phyloP scores from a whole-genome alignment of 2,797 vertebrate genomes.

The Rhinoraja longicauda region DNA sequence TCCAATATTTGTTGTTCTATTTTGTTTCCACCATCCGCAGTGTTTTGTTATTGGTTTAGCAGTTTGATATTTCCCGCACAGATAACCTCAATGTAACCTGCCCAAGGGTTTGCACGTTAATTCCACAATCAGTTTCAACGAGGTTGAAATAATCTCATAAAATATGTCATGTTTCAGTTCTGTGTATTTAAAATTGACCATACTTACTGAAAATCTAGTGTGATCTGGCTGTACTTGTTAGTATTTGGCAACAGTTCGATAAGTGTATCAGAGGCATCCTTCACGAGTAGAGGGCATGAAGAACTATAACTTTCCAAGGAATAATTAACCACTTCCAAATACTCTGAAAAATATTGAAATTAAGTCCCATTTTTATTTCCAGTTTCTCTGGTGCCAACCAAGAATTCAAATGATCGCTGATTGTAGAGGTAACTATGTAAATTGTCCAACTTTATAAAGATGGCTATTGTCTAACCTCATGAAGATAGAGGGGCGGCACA shows the following conservation, averaged over 20 bases:
- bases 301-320: conserved; percentile 54
- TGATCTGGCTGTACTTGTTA: conserved; percentile 55
- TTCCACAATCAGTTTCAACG: neutral
- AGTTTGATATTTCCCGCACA: neutral
- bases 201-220: conserved; percentile 62
- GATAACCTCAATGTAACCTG: neutral
- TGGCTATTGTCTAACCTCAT: neutral
- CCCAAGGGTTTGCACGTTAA: neutral
- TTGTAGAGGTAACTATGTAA: neutral
- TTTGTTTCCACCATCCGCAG: too few relatives aligned
- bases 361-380: neutral
- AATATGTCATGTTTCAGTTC: neutral
- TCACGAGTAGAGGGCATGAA: conserved; percentile 53
- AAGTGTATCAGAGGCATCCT: conserved; percentile 55
- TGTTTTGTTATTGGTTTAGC: neutral
- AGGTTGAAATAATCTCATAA: neutral
- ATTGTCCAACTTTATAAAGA: neutral
- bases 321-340: conserved; percentile 61
- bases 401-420: neutral
- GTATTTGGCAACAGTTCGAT: conserved; percentile 52
- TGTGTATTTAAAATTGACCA: neutral
- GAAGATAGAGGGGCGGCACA: too few relatives aligned
- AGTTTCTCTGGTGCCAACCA: neutral
- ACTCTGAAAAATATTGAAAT: conserved; percentile 51
- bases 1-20: too few relatives aligned